Conservation (phyloP, 2,113 vertebrate species). For the Polypterus senegalus region DNA sequence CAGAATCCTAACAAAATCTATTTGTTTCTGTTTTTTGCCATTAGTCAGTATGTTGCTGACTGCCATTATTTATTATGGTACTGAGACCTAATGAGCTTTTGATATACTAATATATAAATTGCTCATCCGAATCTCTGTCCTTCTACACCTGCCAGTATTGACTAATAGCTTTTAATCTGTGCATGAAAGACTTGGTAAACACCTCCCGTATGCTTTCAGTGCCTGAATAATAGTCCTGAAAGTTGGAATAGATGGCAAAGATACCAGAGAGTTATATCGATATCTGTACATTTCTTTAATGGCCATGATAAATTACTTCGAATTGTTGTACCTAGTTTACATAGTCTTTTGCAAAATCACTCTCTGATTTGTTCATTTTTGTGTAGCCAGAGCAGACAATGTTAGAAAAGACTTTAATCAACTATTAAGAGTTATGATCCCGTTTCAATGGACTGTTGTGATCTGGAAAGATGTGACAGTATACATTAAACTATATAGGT, state of each 20-base stretch:
- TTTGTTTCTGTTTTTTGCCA: slow-evolving; percentile 1
- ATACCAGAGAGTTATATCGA: slow-evolving; percentile 13
- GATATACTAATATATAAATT: slow-evolving; percentile 26
- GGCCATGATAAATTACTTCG: slow-evolving; percentile 13
- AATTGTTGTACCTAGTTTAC: neutral
- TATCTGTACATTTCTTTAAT: slow-evolving; percentile 10
- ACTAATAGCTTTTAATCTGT: slow-evolving; percentile 38
- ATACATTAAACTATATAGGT: no score
- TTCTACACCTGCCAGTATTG: slow-evolving; percentile 25
- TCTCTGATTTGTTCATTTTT: no score
- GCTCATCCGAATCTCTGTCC: slow-evolving; percentile 19
- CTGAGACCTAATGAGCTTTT: slow-evolving; percentile 10
- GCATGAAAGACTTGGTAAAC: slow-evolving; percentile 28
- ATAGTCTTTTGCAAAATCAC: no score
- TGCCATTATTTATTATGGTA: slow-evolving; percentile 4
- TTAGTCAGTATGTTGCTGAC: slow-evolving; percentile 3
- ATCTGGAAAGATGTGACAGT: no score
- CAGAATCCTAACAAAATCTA: slow-evolving; percentile 3
- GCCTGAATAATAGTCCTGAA: slow-evolving; percentile 18
- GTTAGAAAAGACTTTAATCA: no score
- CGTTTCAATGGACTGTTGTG: no score
- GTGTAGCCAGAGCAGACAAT: no score
- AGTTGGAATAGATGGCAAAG: neutral
- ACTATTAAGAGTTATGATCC: no score
- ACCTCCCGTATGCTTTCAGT: slow-evolving; percentile 19